Evolutionary conservation across 2,797 vertebrate genomes (phyloP), one percentile per base, ranked within the genome.

Genomic region (Iguana delicatissima): DNA sequence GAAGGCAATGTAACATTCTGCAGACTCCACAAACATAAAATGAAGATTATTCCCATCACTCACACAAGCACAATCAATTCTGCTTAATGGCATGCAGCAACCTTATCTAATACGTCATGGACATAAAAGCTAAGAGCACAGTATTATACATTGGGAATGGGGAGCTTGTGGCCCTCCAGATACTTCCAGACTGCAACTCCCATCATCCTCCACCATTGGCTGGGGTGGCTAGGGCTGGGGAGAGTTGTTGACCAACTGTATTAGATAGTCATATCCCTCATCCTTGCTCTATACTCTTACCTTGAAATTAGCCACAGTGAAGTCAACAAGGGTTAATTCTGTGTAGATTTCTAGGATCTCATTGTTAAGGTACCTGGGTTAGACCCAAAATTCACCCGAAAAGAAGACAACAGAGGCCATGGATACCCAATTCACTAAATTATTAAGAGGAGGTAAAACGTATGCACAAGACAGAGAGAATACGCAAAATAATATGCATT

Each of bases 31-130:
- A 83, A 87, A 77, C 62, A 67, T 79, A 57, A 83, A 87, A 67
- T 20, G 12, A n/a, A 46, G 32, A 14, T 74, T 55, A 24, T 87
- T 77, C 76, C 67, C 46, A 80, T 35, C 59, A 55, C 26, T 69
- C 50, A n/a, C 59, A 46, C 42, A 84, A 76, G 26, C 50, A 84
- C 4, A 59, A 57, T 88, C 86, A 85, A n/a, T 80, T 79, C 38
- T n/a, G 38, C 83, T 79, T 52, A 67, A 35, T 89, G 73, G 82
- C 9, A 42, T 57, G 12, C 46, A 80, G 69, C 35, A 72, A 24
- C 29, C 26, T 69, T 50, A 69, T 32, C 46, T 57, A 80, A 84
- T 6, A 50, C n/a, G 29, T 12, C 42, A 79, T 26, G 62, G 32
- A 79, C 67, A 55, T 22, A 83, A 89, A 89, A 59, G 62, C 57